phyloP scores from a whole-genome alignment of 1,140 invertebrate species.

The Diploscapter pachys region DNA sequence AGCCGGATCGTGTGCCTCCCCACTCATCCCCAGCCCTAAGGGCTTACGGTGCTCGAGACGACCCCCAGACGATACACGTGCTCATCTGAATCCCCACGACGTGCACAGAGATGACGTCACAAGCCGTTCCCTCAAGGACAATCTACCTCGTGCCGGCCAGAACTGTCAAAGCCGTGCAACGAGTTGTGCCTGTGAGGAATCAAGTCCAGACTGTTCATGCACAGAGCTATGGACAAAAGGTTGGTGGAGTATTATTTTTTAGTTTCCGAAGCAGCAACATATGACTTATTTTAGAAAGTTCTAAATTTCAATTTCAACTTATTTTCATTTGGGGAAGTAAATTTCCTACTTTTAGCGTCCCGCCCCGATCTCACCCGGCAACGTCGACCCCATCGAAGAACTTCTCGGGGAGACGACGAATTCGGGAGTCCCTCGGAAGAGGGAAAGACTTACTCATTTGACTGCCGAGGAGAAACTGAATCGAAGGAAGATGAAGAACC shows the following conservation, averaged over 20 bases:
- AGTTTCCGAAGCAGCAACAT: background rate
- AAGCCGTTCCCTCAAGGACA: background rate
- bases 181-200: background rate
- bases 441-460: constrained; percentile 63
- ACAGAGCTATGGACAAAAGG: background rate
- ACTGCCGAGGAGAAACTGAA: constrained; percentile 64
- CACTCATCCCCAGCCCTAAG: background rate
- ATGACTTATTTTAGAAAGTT: too few relatives aligned
- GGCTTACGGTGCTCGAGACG: background rate
- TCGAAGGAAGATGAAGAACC: constrained; percentile 84
- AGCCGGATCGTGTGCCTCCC: background rate
- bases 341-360: background rate
- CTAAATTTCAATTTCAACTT: background rate
- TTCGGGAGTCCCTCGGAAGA: constrained; percentile 40
- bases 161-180: background rate
- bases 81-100: too few relatives aligned
- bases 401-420: constrained; percentile 47
- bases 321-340: background rate
- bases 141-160: constrained; percentile 8
- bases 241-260: background rate
- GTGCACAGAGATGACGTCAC: constrained; percentile 10
- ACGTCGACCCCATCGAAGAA: constrained; percentile 27
- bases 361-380: background rate
- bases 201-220: background rate
- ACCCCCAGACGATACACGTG: too few relatives aligned